Evolutionary conservation across 2,797 vertebrate species (phyloP).

Genomic region (Acanthiza pusilla): DNA sequence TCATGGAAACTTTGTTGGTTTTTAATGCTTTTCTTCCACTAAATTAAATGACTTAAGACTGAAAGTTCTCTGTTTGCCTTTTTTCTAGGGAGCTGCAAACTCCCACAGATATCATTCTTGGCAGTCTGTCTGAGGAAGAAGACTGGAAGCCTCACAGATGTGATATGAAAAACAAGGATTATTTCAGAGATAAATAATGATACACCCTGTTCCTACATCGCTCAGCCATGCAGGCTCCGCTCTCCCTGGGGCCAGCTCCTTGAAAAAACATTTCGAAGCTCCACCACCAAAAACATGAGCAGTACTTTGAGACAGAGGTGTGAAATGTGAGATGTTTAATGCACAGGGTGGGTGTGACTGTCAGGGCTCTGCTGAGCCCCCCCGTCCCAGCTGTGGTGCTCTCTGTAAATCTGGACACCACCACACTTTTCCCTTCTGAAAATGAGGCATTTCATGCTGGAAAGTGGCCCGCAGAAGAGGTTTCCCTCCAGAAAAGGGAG

Average conservation of each 20-base stretch:
- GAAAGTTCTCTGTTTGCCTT: slow-evolving; percentile 15
- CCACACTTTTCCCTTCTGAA: neutral
- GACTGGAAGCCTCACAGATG: slow-evolving; percentile 33
- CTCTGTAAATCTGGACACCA: neutral
- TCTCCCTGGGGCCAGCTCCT: neutral
- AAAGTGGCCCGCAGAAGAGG: neutral
- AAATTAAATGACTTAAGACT: slow-evolving; percentile 2
- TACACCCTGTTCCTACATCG: neutral
- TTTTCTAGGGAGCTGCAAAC: slow-evolving; percentile 13
- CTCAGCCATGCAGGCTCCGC: neutral
- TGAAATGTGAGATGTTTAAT: neutral
- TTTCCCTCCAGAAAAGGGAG: slow-evolving; percentile 37
- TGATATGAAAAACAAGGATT: slow-evolving; percentile 23
- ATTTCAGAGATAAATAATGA: slow-evolving; percentile 22
- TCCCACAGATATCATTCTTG: slow-evolving; percentile 36
- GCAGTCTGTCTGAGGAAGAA: neutral
- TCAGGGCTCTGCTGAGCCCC: neutral
- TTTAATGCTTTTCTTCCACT: neutral
- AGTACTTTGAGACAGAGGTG: neutral
- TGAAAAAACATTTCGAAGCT: neutral
- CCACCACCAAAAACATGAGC: neutral
- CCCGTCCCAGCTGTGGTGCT: fast-evolving
- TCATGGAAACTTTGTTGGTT: neutral
- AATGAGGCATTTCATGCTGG: neutral
- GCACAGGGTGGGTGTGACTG: neutral